Percentiles rank a stretch among this genome's conserved stretches.
phyloP scores from a whole-genome alignment of 2,113 vertebrate genomes.

The Formicarius rufipectus region DNA sequence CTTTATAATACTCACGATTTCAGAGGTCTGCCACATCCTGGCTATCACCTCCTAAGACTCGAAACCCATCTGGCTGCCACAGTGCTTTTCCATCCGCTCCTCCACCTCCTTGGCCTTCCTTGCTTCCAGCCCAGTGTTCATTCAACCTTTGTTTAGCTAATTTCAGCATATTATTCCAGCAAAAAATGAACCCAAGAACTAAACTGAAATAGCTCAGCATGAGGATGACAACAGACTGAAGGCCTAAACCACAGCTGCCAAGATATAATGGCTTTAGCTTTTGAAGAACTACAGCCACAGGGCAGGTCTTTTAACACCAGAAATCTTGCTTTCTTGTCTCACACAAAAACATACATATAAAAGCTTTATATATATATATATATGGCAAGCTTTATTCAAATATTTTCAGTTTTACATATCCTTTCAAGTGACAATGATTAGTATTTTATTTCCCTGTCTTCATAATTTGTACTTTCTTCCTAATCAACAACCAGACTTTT shows the following conservation, averaged over 20 bases:
- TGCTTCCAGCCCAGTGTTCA: neutral
- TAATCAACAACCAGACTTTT: neutral
- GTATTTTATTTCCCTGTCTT: neutral
- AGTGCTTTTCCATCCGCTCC: neutral
- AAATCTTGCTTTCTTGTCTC: neutral
- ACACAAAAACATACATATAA: neutral
- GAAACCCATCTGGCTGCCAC: neutral
- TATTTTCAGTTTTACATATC: neutral
- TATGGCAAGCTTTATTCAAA: neutral
- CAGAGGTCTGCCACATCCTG: neutral
- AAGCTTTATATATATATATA: too few species aligned
- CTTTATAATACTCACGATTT: neutral
- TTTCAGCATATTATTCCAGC: neutral
- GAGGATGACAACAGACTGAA: neutral
- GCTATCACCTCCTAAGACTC: neutral
- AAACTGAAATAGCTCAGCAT: neutral
- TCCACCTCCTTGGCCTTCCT: neutral
- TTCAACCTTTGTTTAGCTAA: neutral
- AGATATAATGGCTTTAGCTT: neutral
- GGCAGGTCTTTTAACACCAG: neutral
- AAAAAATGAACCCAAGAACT: neutral
- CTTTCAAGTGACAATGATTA: neutral
- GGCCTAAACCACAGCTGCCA: neutral
- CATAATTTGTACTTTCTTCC: neutral
- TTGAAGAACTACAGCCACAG: accelerated